Evolutionary conservation across 2,888 invertebrate genomes (phyloP).

Genomic region (Sclerodermus sp.): DNA sequence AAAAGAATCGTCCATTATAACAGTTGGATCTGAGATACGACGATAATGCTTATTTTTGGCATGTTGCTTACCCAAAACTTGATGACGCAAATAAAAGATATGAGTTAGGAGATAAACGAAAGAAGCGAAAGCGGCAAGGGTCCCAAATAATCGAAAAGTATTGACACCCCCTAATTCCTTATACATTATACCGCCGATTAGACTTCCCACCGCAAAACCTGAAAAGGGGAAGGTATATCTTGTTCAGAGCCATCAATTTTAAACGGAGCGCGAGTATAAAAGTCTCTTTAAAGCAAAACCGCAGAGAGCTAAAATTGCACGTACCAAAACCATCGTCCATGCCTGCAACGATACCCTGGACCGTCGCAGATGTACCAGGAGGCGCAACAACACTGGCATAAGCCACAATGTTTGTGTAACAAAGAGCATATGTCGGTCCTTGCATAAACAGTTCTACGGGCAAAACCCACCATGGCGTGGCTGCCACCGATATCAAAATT

Average conservation of each 20-base stretch:
- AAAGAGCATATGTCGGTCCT: conserved; percentile 85
- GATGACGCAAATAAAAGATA: conserved; percentile 46
- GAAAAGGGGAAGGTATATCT: conserved; percentile 24
- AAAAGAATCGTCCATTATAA: conserved; percentile 7
- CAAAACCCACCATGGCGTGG: conserved; percentile 81
- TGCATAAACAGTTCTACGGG: conserved; percentile 79
- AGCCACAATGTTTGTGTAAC: conserved; percentile 79
- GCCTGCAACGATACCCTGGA: conserved; percentile 85
- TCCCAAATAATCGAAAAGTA: conserved; percentile 62
- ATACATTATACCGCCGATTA: conserved; percentile 73
- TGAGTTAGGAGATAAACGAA: conserved; percentile 58
- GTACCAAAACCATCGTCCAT: conserved; percentile 83
- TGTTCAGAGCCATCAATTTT: background rate
- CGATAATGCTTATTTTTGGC: too few species aligned
- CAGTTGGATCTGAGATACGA: background rate
- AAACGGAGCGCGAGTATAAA: background rate
- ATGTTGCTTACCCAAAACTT: conserved; percentile 45
- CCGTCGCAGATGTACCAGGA: conserved; percentile 78
- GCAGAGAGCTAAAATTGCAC: background rate
- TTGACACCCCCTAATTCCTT: conserved; percentile 65
- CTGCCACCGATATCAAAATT: conserved; percentile 73
- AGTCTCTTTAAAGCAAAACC: background rate
- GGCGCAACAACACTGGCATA: conserved; percentile 63
- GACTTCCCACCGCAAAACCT: conserved; percentile 78
- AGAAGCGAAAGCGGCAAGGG: conserved; percentile 56